Evolutionary conservation across 2,113 vertebrate species (phyloP), one percentile per base, ranked within the genome.

Genomic region (Origma solitaria): DNA sequence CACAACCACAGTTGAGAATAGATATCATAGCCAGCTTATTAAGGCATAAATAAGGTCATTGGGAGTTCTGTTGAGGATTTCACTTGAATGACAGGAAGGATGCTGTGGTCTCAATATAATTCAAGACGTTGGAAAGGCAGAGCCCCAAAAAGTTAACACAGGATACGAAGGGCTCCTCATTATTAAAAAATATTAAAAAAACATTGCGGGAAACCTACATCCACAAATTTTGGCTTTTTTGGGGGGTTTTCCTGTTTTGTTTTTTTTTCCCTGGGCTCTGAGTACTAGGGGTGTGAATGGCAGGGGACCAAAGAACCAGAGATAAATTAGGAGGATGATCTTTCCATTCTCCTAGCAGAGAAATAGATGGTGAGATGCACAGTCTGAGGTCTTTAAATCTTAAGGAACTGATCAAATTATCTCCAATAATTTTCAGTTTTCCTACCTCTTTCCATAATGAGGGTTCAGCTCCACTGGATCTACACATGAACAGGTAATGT

Each of bases 51-150:
- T 92, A 90, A 93, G n/a, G 86, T 84, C 88, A 60, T 27, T 76
- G 47, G 38, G 72, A 88, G 49, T 53, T 88, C 69, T 94, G 31
- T 28, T 65, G 56, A 84, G 72, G 47, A 88, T 90, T 95, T 83
- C 31, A 25, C 35, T 93, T 90, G 51, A 93, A 94, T 92, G 69
- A 57, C 82, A 94, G 80, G 88, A 96, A 96, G 91, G 72, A 93
- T 92, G 47, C 82, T 90, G 25, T 75, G 37, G 23, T 88, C 80
- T 92, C 72, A 78, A 49, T 92, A 81, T 81, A 86, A 84, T 68
- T 50, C 64, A 77, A 86, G 64, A 62, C 18, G 33, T 12, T 88
- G 79, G 58, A 91, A 88, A 73, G 51, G 54, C 30, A 81, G 16
- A 71, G 17, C 65, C 53, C 54, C 72, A 31, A 79, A 87, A 86